Base-by-base conservation (phyloP, 1,140 invertebrate species). In the Drosophila setifemur region DNA sequence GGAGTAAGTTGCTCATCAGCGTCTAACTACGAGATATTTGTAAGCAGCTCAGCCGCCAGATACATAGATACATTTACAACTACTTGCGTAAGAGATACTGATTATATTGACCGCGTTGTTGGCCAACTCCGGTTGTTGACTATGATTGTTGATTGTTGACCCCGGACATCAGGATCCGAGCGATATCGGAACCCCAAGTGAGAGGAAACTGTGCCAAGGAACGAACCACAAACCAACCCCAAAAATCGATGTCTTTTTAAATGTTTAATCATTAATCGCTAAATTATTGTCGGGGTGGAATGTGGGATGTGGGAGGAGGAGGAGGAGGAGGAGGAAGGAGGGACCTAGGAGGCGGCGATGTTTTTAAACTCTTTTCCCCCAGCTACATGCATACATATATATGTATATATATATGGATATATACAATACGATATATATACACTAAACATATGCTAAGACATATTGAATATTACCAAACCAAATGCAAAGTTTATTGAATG, bases 401-500 rank as follows among this genome's bases (percentile, higher is more conserved):
- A 72, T 40, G 53, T 70, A 33, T 28, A 49, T 72, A 61, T 52
- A 57, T 57, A 49, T 12, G 53, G 33, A 66, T 29, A 40, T 55
- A 31, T 19, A 23, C 11, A 16, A 42, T 31, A 49, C 33, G 44
- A 57, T 48, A 52, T 61, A 55, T 60, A 66, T 64, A 53, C 31
- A 74, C 19, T 45, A 70, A 28, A 54, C 39, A 58, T 60, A 71
- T 63, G 52, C 69, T 72, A 48, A 55, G 54, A 78, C 44, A 49
- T 70, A 69, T 70, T 49, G n/a, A 63, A 64, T 48, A 63, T 63
- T 48, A 63, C n/a, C 31, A 47, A 44, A 60, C 9, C 19, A 37
- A 63, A 61, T 45, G 39, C 31, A 64, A 64, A 64, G 57, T 64
- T 63, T 64, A 64, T 64, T 63, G 60, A 64, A 64, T 64, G 60